Base-by-base conservation (phyloP, 2,888 invertebrate species). In the Eilema griseolum region DNA sequence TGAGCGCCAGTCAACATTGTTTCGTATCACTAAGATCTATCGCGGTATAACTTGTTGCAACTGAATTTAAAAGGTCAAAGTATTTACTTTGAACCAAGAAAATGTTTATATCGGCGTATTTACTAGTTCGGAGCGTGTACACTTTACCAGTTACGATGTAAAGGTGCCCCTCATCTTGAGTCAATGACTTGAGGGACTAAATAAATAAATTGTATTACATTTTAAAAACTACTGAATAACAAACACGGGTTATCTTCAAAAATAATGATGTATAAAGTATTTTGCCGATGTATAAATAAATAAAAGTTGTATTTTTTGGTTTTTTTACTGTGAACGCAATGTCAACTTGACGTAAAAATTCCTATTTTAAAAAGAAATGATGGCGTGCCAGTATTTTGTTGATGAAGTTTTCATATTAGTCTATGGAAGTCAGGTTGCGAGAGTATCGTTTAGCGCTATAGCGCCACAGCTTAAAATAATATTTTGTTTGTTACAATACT, bases 91-190 rank as follows among this genome's bases (percentile, higher is more conserved):
- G 64, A 73, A 72, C 72, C 41, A 68, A 74, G 63, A 75, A 71
- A 70, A 59, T 56, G 64, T 57, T 61, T 66, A 72, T 68, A 60
- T 71, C 65, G 70, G 28, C 26, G 69, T 79, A 71, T 74, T 69
- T 70, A 72, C 72, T 74, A 65, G 71, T 76, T 72, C 75, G 64
- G 71, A 74, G 74, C 69, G 33, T 69, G 72, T 72, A 79, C 84
- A 83, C 82, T 83, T 88, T 85, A 87, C 86, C 88, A 85, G 84
- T 85, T 88, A 87, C 75, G 83, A 88, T 84, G 85, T 86, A 82
- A 83, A 87, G 81, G 83, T 86, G 86, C 87, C 90, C 89, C 86
- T 86, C 89, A 90, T 90, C 85, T 86, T 87, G 85, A 86, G 83
- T 85, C 86, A 83, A 78, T 81, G 86, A 88, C 86, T 87, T 85